Conservation (phyloP, 2,888 invertebrate genomes). For the Glaucopsyche alexis region DNA sequence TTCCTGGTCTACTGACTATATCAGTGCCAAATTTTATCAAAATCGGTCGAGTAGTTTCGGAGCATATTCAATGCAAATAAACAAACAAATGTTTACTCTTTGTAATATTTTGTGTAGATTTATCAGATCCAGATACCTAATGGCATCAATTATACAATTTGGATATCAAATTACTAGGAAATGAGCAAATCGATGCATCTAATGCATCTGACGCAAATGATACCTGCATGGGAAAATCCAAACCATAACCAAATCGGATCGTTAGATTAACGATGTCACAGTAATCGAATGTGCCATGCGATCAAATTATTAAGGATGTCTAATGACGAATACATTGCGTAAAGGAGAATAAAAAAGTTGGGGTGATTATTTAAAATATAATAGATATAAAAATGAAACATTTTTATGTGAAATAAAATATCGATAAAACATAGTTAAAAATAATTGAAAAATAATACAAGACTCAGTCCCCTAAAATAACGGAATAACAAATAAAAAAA, state of each 20-base stretch:
- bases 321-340: constrained; percentile 11
- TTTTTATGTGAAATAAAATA: not conserved
- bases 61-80: too few species aligned
- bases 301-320: constrained; percentile 59
- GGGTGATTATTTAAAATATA: too few species aligned
- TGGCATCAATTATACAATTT: constrained; percentile 15
- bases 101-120: not conserved
- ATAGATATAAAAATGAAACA: too few species aligned
- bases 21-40: too few species aligned
- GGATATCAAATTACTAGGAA: constrained; percentile 7
- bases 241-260: constrained; percentile 55
- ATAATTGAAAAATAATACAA: not conserved
- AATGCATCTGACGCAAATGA: constrained; percentile 29
- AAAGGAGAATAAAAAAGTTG: not conserved
- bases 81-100: too few species aligned
- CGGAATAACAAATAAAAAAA: not conserved
- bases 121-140: not conserved
- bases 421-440: not conserved
- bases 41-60: too few species aligned
- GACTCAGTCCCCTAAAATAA: not conserved
- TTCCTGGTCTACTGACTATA: too few species aligned
- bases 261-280: constrained; percentile 72
- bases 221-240: constrained; percentile 64
- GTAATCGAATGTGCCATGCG: constrained; percentile 71
- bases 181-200: constrained; percentile 21